Percentiles rank a stretch among this genome's conserved stretches.
Conservation (phyloP, 1,140 invertebrate genomes). For the Meloidogyne exigua region DNA sequence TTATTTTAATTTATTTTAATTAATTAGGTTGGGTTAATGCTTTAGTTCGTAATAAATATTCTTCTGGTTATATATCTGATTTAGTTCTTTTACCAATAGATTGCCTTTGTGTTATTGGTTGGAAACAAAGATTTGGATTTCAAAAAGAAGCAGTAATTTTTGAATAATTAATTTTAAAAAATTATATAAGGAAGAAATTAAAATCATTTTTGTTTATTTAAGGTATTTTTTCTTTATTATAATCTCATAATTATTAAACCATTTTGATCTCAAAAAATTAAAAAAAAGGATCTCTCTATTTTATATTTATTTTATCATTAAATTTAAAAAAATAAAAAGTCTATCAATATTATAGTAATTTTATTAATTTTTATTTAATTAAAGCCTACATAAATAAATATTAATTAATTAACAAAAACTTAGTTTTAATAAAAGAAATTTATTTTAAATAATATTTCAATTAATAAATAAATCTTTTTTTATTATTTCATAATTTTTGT, state of each 20-base stretch:
- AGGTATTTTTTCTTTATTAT: background rate
- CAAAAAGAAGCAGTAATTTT: background rate
- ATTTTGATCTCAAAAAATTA: background rate
- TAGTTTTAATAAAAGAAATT: too few relatives aligned
- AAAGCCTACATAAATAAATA: too few relatives aligned
- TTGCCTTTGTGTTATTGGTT: background rate
- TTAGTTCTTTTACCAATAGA: background rate
- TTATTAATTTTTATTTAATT: conserved; percentile 7
- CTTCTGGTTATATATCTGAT: background rate
- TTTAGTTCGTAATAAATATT: background rate
- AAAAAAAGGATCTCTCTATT: background rate
- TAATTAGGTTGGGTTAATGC: background rate
- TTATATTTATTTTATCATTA: background rate
- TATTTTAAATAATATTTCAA: too few relatives aligned
- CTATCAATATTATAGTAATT: background rate
- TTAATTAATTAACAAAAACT: background rate
- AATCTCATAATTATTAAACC: background rate
- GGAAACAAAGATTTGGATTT: background rate
- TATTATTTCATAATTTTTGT: too few relatives aligned
- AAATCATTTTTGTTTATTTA: background rate
- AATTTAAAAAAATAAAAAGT: background rate
- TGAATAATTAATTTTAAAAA: background rate
- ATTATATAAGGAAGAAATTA: background rate
- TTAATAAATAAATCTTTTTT: too few relatives aligned
- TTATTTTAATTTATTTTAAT: background rate